These are phyloP conservation scores for Sebastes diploproa DNA, from an alignment of 2,797 vertebrate species.

Conservation along the genomic window DNA sequence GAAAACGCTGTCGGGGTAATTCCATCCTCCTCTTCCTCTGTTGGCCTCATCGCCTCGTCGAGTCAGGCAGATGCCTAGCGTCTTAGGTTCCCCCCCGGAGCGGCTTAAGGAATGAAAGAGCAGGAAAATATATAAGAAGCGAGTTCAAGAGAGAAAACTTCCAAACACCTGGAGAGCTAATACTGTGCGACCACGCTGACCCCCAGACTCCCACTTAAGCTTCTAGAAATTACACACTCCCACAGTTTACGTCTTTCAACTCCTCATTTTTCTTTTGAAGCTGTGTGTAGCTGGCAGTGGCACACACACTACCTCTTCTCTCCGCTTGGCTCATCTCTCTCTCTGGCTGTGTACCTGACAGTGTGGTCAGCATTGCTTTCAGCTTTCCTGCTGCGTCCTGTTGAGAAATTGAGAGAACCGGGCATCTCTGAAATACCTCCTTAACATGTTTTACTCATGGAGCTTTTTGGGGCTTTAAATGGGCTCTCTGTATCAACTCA, in stretches of 20 bases:
- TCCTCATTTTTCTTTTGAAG: constrained; percentile 46
- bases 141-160: constrained; percentile 22
- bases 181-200: constrained; percentile 5
- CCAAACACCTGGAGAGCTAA: constrained; percentile 32
- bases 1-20: constrained; percentile 54
- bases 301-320: constrained; percentile 8
- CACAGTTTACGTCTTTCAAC: constrained; percentile 39
- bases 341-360: constrained; percentile 32
- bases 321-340: constrained; percentile 38
- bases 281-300: constrained; percentile 22
- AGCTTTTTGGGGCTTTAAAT: not conserved
- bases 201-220: constrained; percentile 31
- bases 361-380: constrained; percentile 39
- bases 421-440: not conserved
- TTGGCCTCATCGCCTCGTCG: constrained; percentile 36
- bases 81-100: constrained; percentile 49
- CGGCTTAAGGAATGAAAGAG: constrained; percentile 7
- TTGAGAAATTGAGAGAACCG: constrained; percentile 11
- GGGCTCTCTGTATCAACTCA: not conserved
- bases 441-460: not conserved
- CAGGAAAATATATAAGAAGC: constrained; percentile 4
- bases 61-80: constrained; percentile 31
- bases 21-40: constrained; percentile 59
- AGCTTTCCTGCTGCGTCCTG: constrained; percentile 24
- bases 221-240: constrained; percentile 31